Percentiles rank a stretch among this genome's conserved stretches.
phyloP scores from a whole-genome alignment of 1,140 invertebrate genomes.

The Aradophagus sp. region DNA sequence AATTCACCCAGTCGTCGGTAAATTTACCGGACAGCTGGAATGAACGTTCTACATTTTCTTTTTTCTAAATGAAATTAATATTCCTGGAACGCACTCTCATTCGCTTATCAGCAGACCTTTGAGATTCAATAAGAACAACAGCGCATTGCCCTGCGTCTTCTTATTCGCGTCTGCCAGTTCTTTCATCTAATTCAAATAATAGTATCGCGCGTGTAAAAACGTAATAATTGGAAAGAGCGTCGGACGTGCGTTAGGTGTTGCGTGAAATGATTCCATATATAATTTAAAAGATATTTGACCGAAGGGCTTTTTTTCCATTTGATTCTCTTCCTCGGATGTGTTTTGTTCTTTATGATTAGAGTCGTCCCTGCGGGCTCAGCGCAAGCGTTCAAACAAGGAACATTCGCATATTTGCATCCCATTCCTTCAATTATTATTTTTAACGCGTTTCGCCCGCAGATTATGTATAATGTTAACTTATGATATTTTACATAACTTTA shows the following conservation, averaged over 20 bases:
- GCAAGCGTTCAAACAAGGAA: too few species aligned
- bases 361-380: slow-evolving; percentile 26
- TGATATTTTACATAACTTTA: slow-evolving; percentile 41
- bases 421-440: slow-evolving; percentile 55
- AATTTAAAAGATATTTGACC: slow-evolving; percentile 53
- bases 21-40: too few species aligned
- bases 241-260: slow-evolving; percentile 40
- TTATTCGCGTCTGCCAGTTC: slow-evolving; percentile 10
- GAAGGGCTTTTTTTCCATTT: slow-evolving; percentile 39
- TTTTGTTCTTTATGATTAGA: slow-evolving; percentile 56
- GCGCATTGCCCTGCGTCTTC: too few species aligned
- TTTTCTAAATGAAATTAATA: too few species aligned
- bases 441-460: slow-evolving; percentile 26
- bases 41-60: too few species aligned
- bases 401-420: slow-evolving; percentile 51
- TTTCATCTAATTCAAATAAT: slow-evolving; percentile 25
- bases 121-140: too few species aligned
- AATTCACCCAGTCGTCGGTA: too few species aligned
- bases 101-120: too few species aligned
- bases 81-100: too few species aligned
- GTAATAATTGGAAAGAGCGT: slow-evolving; percentile 38
- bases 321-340: slow-evolving; percentile 22
- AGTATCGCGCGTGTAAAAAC: slow-evolving; percentile 24
- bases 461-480: slow-evolving; percentile 47
- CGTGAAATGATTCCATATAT: slow-evolving; percentile 47